A percentile compares a stretch with the other conserved stretches of the same genome.
phyloP scores from a whole-genome alignment of 1,140 invertebrate genomes.

The Neomicropteryx cornuta region DNA sequence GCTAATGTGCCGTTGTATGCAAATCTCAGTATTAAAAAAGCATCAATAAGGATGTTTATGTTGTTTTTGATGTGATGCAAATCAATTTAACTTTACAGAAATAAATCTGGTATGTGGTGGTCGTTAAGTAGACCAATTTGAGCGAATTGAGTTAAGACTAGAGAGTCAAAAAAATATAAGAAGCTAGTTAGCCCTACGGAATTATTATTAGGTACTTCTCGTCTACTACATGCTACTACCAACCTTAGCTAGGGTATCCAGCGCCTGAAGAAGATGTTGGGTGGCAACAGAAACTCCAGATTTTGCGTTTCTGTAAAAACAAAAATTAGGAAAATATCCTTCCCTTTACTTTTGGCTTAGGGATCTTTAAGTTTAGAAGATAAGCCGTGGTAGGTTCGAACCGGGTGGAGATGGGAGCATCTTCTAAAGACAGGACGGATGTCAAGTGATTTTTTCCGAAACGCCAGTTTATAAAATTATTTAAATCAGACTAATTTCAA shows the following conservation, averaged over 20 bases:
- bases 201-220: background rate
- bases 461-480: background rate
- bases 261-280: conserved; percentile 10
- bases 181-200: background rate
- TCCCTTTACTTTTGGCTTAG: too few relatives aligned
- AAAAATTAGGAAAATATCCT: conserved; percentile 1
- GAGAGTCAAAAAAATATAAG: too few relatives aligned
- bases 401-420: background rate
- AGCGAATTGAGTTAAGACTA: background rate
- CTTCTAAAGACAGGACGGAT: background rate
- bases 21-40: too few relatives aligned
- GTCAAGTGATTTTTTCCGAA: background rate
- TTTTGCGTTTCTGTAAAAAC: conserved; percentile 7
- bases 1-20: too few relatives aligned
- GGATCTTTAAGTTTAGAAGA: too few relatives aligned
- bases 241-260: conserved; percentile 13
- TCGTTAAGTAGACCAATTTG: background rate
- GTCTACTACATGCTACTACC: background rate
- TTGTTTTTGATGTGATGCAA: background rate
- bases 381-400: background rate
- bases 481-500: conserved; percentile 3
- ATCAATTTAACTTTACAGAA: background rate
- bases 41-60: background rate
- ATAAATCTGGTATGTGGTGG: conserved; percentile 1
- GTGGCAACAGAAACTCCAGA: conserved; percentile 7